Percentiles rank a stretch among this genome's conserved stretches.
Evolutionary conservation across 2,113 vertebrate species (phyloP).

Genomic region (Rhegmatorhina hoffmannsi): DNA sequence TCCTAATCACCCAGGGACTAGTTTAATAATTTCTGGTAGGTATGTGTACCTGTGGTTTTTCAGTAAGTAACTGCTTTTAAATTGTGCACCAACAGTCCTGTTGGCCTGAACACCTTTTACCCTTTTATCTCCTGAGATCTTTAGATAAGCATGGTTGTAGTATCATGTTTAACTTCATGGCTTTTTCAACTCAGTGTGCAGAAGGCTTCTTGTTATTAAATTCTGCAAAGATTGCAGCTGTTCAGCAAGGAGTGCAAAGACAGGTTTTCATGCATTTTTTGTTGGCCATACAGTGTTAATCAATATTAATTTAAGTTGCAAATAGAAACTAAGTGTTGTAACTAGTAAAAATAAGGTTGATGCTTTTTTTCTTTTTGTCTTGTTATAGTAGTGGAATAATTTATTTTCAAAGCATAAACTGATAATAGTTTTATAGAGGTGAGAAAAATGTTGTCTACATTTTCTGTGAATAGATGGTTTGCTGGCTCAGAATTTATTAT

Average conservation of each 20-base stretch:
- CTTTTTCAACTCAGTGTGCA: neutral
- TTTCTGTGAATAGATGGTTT: neutral
- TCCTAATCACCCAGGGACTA: neutral
- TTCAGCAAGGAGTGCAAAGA: neutral
- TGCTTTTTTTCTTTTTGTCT: neutral
- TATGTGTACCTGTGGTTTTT: neutral
- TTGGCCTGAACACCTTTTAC: neutral
- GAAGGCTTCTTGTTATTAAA: neutral
- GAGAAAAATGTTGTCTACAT: neutral
- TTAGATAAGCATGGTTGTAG: neutral
- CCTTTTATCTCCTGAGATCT: neutral
- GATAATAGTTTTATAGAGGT: neutral
- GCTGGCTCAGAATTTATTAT: slow-evolving; percentile 12
- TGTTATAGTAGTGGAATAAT: neutral
- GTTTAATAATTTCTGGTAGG: neutral
- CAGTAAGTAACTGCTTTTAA: neutral
- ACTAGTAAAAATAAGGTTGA: neutral
- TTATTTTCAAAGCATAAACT: neutral
- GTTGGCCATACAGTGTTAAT: neutral
- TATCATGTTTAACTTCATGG: neutral
- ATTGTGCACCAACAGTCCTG: neutral
- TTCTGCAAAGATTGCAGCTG: neutral
- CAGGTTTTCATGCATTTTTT: neutral
- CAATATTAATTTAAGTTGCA: neutral
- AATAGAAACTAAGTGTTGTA: neutral